Evolutionary conservation across 37 sponge, comb jelly and placozoan genomes (phyloP).

Genomic region (Chondrosia reniformis): DNA sequence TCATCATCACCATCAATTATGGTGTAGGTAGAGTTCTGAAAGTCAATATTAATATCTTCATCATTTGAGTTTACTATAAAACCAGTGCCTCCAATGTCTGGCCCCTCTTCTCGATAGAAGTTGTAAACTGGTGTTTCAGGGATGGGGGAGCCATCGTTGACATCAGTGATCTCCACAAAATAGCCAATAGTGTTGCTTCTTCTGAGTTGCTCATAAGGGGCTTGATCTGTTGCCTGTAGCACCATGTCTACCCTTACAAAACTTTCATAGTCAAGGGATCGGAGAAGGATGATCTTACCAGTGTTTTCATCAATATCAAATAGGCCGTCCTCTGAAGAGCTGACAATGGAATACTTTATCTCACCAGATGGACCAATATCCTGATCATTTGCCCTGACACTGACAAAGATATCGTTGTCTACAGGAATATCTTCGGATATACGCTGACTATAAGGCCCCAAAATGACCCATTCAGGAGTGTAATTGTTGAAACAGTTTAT

Average conservation of each 20-base stretch:
- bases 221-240: constrained; percentile 63
- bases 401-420: background rate
- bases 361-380: constrained; percentile 50
- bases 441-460: constrained; percentile 1
- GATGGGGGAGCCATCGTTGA: constrained; percentile 68
- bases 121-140: constrained; percentile 30
- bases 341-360: constrained; percentile 24
- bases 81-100: background rate
- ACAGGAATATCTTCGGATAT: background rate
- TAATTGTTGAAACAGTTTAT: constrained; percentile 48
- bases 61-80: constrained; percentile 38
- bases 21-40: background rate
- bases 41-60: constrained; percentile 28
- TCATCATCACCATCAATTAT: constrained; percentile 26
- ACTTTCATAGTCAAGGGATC: constrained; percentile 51
- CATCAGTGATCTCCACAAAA: constrained; percentile 30
- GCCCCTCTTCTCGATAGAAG: constrained; percentile 27
- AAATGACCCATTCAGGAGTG: constrained; percentile 29
- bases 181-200: constrained; percentile 26
- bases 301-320: constrained; percentile 43
- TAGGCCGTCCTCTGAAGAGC: constrained; percentile 20
- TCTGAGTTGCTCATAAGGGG: constrained; percentile 51
- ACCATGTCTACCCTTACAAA: constrained; percentile 15
- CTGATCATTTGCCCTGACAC: constrained; percentile 43
- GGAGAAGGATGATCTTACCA: constrained; percentile 31